Evolutionary conservation across 2,113 vertebrate species (phyloP).

Genomic region (Myotis davidii): DNA sequence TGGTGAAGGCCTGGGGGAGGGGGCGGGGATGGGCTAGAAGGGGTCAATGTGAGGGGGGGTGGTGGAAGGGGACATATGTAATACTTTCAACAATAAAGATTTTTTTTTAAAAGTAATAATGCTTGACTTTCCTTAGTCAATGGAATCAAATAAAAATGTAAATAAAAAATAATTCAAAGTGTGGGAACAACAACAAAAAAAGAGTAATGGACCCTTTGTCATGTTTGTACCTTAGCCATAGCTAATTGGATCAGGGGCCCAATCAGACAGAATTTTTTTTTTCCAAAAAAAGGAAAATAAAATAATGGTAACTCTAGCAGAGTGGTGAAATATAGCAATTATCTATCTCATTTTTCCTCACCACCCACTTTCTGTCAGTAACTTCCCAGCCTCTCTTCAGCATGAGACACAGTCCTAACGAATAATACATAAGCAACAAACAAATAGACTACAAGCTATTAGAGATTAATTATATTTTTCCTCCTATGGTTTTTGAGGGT

Average conservation of each 20-base stretch:
- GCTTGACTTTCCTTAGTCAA: too few species aligned
- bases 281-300: background rate
- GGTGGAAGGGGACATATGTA: too few species aligned
- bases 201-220: background rate
- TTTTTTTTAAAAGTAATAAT: too few species aligned
- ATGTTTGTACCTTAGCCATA: background rate
- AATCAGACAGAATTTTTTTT: background rate
- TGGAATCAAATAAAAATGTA: too few species aligned
- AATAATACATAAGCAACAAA: background rate
- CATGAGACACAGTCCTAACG: background rate
- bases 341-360: background rate
- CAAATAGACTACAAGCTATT: background rate
- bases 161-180: too few species aligned
- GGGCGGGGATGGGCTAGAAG: too few species aligned
- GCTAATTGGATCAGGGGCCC: background rate
- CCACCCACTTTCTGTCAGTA: background rate
- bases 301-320: background rate
- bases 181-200: too few species aligned
- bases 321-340: background rate
- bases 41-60: too few species aligned
- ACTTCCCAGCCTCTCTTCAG: background rate
- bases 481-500: background rate
- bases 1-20: too few species aligned
- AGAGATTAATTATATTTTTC: conserved; percentile 7
- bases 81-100: too few species aligned